Percentiles rank a stretch among this genome's conserved stretches.
Conservation (phyloP, 2,888 invertebrate genomes). For the Allophyes oxyacanthae region DNA sequence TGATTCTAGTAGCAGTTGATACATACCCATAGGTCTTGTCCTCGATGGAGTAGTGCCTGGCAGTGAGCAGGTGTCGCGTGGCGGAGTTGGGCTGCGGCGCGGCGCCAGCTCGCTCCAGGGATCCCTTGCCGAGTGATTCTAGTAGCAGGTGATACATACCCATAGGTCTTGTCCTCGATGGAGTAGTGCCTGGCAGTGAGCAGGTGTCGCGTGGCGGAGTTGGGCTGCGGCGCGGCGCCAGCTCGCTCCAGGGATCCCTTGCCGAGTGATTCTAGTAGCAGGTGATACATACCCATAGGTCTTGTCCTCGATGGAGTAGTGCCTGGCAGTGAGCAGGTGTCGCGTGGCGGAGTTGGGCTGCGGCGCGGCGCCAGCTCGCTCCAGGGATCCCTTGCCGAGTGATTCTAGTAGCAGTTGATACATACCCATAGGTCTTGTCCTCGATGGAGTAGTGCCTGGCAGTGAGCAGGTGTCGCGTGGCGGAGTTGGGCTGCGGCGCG, state of each 20-base stretch:
- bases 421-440: constrained; percentile 59
- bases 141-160: background rate
- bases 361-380: no score
- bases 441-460: constrained; percentile 68
- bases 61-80: constrained; percentile 61
- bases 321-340: constrained; percentile 62
- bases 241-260: no score
- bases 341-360: constrained; percentile 74
- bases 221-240: no score
- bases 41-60: constrained; percentile 67
- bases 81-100: constrained; percentile 81
- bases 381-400: no score
- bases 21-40: constrained; percentile 59
- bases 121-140: no score
- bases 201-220: constrained; percentile 74
- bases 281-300: background rate
- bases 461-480: constrained; percentile 59
- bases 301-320: constrained; percentile 74
- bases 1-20: no score
- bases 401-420: background rate
- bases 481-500: constrained; percentile 82
- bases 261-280: no score
- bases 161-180: constrained; percentile 67
- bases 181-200: constrained; percentile 65
- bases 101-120: no score